Evolutionary conservation across 2,888 invertebrate genomes (phyloP), one percentile per base, ranked within the genome.

Genomic region (Napeogenes inachia): DNA sequence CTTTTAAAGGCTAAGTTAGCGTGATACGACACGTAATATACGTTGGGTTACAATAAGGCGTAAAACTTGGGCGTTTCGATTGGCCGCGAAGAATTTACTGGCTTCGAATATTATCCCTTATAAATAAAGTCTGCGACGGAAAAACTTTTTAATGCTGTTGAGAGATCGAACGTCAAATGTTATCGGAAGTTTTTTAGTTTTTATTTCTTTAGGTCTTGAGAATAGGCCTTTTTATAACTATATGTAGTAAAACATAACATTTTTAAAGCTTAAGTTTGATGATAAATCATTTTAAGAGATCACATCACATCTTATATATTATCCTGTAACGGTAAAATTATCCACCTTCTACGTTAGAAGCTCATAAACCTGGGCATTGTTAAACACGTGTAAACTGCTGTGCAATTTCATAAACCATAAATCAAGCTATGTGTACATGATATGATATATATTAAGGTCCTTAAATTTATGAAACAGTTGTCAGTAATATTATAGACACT

Each of bases 21-120:
- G 81, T 82, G 81, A 72, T 78, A 79, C 77, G 77, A 72, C 78
- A 79, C 77, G 77, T 82, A 76, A 83, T 78, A 76, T 78, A 42
- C 5, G 10, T 42, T 42, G 10, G 42, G 74, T 75, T 38, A 70
- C 75, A 79, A 45, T 4, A 33, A 13, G 33, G 13, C 35, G 13
- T 59, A 55, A 45, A 55, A 53, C 45, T 54, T 55, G 47, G 42
- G 3, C 42, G 3, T 42, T 42, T 42, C 42, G 42, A 42, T 42
- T 12, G 42, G 12, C 42, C 42, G 12, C 42, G 38, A 42, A 42
- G 42, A 42, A 42, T 42, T 10, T 10, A 42, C 42, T 42, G 42
- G 10, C 8, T 42, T 10, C 42, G 10, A 42, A 42, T 42, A 21
- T 21, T 21, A 42, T 42, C 42, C 42, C 10, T 42, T 42, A 8